Conservation (phyloP, 2,888 invertebrate species). For the Hemistola chrysoprasaria region DNA sequence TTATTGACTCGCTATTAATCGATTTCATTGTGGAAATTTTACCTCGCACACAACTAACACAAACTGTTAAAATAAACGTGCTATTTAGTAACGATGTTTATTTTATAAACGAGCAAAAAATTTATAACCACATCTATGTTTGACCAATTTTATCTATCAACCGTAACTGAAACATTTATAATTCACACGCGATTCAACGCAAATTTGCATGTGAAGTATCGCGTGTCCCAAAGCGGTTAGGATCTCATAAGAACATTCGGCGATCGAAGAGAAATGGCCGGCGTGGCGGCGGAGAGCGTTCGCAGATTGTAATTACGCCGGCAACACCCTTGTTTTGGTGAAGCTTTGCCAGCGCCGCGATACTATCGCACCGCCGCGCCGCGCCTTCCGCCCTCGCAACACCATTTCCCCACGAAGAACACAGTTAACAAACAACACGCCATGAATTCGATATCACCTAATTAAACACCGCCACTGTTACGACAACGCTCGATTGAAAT, state of each 20-base stretch:
- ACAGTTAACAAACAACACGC: constrained; percentile 35
- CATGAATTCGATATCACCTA: constrained; percentile 62
- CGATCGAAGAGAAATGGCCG: constrained; percentile 63
- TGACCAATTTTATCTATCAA: constrained; percentile 47
- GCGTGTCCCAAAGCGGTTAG: constrained; percentile 74
- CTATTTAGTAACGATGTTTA: constrained; percentile 40
- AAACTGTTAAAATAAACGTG: constrained; percentile 20
- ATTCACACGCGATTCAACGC: constrained; percentile 64
- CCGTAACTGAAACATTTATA: constrained; percentile 59
- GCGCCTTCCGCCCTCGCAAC: constrained; percentile 36
- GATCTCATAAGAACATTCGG: constrained; percentile 60
- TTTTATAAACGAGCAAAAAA: constrained; percentile 43
- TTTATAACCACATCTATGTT: constrained; percentile 37
- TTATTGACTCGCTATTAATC: constrained; percentile 21
- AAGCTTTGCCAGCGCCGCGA: constrained; percentile 54
- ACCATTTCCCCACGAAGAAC: constrained; percentile 47
- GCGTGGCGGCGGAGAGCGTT: constrained; percentile 44
- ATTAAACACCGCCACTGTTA: constrained; percentile 51
- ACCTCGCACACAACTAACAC: constrained; percentile 5
- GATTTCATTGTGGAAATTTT: constrained; percentile 33
- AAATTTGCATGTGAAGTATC: constrained; percentile 43
- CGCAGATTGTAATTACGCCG: constrained; percentile 66
- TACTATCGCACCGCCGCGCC: constrained; percentile 48
- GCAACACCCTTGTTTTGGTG: constrained; percentile 63
- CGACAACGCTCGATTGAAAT: constrained; percentile 43